Percentiles rank a stretch among this genome's conserved stretches.
Evolutionary conservation across 2,797 vertebrate genomes (phyloP).

Genomic region (Streptopelia turtur): DNA sequence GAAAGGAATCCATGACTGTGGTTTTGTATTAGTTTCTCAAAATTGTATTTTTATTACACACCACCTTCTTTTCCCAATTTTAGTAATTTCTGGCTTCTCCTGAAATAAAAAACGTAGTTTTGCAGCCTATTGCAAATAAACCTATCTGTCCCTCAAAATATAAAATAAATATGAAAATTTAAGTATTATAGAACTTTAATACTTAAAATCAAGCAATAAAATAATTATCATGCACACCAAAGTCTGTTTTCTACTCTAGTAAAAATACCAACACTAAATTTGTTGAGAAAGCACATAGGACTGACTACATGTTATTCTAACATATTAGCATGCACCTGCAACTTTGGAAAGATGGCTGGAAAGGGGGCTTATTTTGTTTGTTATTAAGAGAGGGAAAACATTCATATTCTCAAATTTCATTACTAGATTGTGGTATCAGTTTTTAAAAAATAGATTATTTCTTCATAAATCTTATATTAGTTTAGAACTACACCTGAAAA

Average conservation of each 20-base stretch:
- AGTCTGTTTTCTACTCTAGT: neutral
- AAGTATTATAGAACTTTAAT: neutral
- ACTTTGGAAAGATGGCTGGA: neutral
- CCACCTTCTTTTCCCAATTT: neutral
- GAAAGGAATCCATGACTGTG: neutral
- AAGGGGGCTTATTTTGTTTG: neutral
- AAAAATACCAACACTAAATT: neutral
- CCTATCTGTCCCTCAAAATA: neutral
- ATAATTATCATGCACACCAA: neutral
- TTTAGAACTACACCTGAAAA: neutral
- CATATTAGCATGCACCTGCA: neutral
- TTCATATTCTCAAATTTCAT: neutral
- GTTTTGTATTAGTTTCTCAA: neutral
- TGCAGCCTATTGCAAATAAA: neutral
- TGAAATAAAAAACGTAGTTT: neutral
- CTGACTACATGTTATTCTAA: neutral
- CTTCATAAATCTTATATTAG: neutral
- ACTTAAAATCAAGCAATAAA: neutral
- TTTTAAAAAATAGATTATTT: slow-evolving; percentile 4
- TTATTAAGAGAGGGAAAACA: neutral
- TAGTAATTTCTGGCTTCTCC: neutral
- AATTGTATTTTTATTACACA: neutral
- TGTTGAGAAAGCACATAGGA: neutral
- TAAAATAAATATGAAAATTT: neutral
- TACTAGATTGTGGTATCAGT: neutral